Evolutionary conservation across 2,113 vertebrate species (phyloP), one percentile per base, ranked within the genome.

Genomic region (Percopsis transmontana): DNA sequence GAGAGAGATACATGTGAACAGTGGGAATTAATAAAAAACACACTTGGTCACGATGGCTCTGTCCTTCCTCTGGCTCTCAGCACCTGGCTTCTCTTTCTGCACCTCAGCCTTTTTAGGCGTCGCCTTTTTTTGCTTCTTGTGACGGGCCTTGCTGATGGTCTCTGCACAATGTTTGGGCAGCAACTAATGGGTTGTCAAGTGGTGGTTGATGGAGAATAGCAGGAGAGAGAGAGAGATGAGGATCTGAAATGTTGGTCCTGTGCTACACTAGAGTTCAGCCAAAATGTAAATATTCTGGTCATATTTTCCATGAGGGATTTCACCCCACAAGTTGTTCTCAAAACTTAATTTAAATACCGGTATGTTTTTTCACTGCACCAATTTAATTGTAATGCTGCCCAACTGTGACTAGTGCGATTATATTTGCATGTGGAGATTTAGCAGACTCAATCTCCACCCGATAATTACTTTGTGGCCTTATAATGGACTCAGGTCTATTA

Each of bases 51-150:
- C 84, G n/a, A 97, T 4, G 10, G 79, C 89, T 18, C 96, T 82
- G 88, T 99, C 93, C 74, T 93, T 95, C 56, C 96, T 90, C 60
- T 92, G 91, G 81, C 97, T 99, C 82, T 98, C 97, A 0, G 93
- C 82, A 0, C 97, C 97, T 0, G 97, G 96, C 47, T 96, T 98
- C 70, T 95, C 94, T 62, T 91, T 89, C 74, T 91, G 92, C 0
- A 93, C 75, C 18, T 96, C 96, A 38, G 90, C 92, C 69, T 93
- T 98, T 71, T 92, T 95, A 47, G 90, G 78, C 0, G 76, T 1
- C 0, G 71, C 85, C 72, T 93, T 98, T 39, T 92, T 93, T 56
- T 84, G 60, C 56, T 95, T 96, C 83, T 96, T 96, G 50, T 87
- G 88, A 15, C 92, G 94, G 52, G 92, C 96, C 15, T 93, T 92